Percentiles rank a stretch among this genome's conserved stretches.
phyloP scores from a whole-genome alignment of 1,140 invertebrate species.

The Drosophila sproati region DNA sequence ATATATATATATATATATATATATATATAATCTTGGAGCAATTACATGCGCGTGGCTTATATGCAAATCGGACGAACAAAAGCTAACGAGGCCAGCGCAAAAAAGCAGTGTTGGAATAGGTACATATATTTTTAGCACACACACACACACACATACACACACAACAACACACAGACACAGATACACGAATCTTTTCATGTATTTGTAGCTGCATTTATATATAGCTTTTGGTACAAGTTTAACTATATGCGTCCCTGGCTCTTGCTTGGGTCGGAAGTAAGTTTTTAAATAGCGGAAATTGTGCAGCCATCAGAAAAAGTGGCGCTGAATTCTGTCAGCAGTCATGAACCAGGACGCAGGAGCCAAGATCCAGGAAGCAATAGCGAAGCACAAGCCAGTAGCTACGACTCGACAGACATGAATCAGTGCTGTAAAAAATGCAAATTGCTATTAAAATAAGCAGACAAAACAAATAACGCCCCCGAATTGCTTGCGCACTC shows the following conservation, averaged over 20 bases:
- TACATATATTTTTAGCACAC: background rate
- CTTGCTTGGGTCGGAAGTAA: slow-evolving; percentile 55
- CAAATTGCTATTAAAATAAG: slow-evolving; percentile 78
- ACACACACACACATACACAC: slow-evolving; percentile 1
- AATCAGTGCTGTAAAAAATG: slow-evolving; percentile 27
- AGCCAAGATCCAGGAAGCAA: slow-evolving; percentile 23
- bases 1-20: slow-evolving; percentile 37
- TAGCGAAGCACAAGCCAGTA: slow-evolving; percentile 23
- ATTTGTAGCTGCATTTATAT: slow-evolving; percentile 18
- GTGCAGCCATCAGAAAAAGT: slow-evolving; percentile 75
- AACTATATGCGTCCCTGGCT: slow-evolving; percentile 26
- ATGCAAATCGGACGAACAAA: slow-evolving; percentile 53
- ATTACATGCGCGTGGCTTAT: slow-evolving; percentile 46
- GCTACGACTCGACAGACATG: slow-evolving; percentile 33
- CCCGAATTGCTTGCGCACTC: background rate
- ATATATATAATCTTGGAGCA: slow-evolving; percentile 48
- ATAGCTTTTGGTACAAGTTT: slow-evolving; percentile 36
- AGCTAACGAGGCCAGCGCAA: slow-evolving; percentile 39
- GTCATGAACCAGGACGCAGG: slow-evolving; percentile 4
- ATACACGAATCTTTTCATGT: slow-evolving; percentile 1
- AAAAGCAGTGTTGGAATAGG: slow-evolving; percentile 17
- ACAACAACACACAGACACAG: slow-evolving; percentile 4
- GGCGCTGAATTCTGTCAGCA: slow-evolving; percentile 48
- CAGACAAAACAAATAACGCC: slow-evolving; percentile 22
- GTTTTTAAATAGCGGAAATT: slow-evolving; percentile 82